These are phyloP conservation scores for Hydrochoerus hydrochaeris DNA, from an alignment of 2,113 vertebrate species.

Conservation along the genomic window DNA sequence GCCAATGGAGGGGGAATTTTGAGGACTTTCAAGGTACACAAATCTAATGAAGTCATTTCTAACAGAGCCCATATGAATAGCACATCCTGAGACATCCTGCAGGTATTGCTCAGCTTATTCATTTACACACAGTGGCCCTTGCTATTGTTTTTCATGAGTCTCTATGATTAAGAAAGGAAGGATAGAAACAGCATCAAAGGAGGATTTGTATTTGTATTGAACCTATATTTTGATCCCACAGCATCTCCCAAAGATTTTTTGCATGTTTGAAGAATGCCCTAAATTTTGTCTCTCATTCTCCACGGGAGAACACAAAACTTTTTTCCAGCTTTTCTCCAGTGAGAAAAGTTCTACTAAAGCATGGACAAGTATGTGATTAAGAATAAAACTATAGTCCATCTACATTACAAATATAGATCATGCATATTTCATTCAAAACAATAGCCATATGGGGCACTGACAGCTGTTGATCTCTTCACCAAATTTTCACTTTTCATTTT, in stretches of 20 bases:
- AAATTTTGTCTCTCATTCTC: neutral
- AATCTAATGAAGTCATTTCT: neutral
- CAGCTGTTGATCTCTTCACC: neutral
- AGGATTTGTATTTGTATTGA: neutral
- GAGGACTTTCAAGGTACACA: neutral
- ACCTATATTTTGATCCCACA: neutral
- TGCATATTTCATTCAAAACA: slow-evolving; percentile 17
- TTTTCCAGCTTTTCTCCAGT: neutral
- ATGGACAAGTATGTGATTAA: neutral
- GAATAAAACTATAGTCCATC: neutral
- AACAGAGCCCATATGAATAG: neutral
- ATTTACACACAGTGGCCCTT: neutral
- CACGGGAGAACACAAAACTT: slow-evolving; percentile 20
- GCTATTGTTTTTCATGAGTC: neutral
- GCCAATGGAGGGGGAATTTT: neutral
- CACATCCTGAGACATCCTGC: neutral
- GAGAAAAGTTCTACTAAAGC: neutral
- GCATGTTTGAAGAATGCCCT: neutral
- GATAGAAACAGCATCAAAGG: neutral
- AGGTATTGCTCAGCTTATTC: neutral
- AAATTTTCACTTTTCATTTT: neutral
- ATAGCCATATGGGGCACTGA: neutral
- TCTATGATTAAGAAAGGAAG: neutral
- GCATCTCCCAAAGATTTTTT: slow-evolving; percentile 7
- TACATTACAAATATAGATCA: neutral